Base-by-base conservation (phyloP, 2,797 vertebrate species). In the Bufotes viridis region DNA sequence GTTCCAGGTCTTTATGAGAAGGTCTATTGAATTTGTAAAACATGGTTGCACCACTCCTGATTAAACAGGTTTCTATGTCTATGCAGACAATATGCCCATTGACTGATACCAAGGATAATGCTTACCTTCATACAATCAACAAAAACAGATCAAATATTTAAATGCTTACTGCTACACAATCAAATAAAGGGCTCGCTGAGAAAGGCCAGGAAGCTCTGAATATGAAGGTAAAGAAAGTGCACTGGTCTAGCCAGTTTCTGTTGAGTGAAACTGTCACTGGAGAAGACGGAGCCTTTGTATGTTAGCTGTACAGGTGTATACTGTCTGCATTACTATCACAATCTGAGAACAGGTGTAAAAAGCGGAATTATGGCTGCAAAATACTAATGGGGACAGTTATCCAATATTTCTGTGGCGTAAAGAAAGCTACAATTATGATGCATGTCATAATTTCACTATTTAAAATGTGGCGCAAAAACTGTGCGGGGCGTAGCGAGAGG, bases 171-270 rank as follows among this genome's bases (percentile, higher is more conserved):
- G 0, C 17, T 63, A n/a, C 20, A n/a, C 26, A 81, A 61, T 51
- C 1, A 65, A 22, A 81, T 49, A 82, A 82, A 69, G 26, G 60
- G 17, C n/a, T 65, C 53, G 29, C 29, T 55, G 63, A 82, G 63
- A 67, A 67, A 69, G 20, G 7, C 61, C 81, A 53, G 81, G 81
- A 69, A 69, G 49, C 42, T 65, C 18, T 49, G 29, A 76, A 76
- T 51, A 51, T 17, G 20, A 76, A 81, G 26, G 78, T 17, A 72
- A 17, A 86, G 55, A 63, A 60, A 58, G 29, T 20, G 13, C 18
- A 51, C 78, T 74, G 57, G 67, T 82, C 79, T 74, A 81, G 61
- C 79, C 34, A 51, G 67, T 87, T 85, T 82, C 24, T 49, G 8
- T 70, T 72, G 26, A 20, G 80, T 65, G n/a, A 69, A 42, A 57